These are phyloP conservation scores for Chesias legatella DNA, from an alignment of 2,888 invertebrate species.

Conservation along the genomic window DNA sequence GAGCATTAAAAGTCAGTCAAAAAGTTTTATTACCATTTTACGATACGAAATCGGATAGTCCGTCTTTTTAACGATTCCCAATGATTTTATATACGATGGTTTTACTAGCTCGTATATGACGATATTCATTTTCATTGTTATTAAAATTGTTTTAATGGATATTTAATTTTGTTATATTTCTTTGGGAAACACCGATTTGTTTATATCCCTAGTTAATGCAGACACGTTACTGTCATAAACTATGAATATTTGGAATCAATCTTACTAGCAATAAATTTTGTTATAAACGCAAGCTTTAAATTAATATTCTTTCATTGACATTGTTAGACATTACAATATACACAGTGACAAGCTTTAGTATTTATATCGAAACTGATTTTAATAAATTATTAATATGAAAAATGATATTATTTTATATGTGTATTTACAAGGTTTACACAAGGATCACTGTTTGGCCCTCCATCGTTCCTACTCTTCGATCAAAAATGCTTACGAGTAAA, in stretches of 20 bases:
- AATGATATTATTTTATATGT: too few species aligned
- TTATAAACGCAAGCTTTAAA: too few species aligned
- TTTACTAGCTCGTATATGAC: slow-evolving; percentile 42
- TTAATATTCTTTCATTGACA: too few species aligned
- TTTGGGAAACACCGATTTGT: slow-evolving; percentile 9
- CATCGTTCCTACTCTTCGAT: slow-evolving; percentile 16
- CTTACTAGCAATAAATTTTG: not conserved
- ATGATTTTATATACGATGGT: slow-evolving; percentile 46
- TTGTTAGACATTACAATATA: too few species aligned
- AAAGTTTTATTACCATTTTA: slow-evolving; percentile 61
- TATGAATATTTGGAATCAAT: slow-evolving; percentile 18
- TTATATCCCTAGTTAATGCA: slow-evolving; percentile 16
- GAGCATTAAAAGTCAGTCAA: slow-evolving; percentile 64
- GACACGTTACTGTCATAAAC: slow-evolving; percentile 14
- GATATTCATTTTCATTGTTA: slow-evolving; percentile 62
- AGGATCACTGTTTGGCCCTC: slow-evolving; percentile 10
- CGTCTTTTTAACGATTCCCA: slow-evolving; percentile 56
- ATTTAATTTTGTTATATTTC: slow-evolving; percentile 28
- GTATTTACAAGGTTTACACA: slow-evolving; percentile 4
- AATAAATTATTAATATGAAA: too few species aligned
- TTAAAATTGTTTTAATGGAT: slow-evolving; percentile 31
- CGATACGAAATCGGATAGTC: slow-evolving; percentile 71
- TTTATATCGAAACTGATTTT: too few species aligned
- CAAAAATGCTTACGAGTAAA: slow-evolving; percentile 25
- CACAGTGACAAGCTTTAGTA: too few species aligned